These are phyloP conservation scores for Acomys russatus DNA, from an alignment of 2,797 vertebrate genomes.

Conservation along the genomic window DNA sequence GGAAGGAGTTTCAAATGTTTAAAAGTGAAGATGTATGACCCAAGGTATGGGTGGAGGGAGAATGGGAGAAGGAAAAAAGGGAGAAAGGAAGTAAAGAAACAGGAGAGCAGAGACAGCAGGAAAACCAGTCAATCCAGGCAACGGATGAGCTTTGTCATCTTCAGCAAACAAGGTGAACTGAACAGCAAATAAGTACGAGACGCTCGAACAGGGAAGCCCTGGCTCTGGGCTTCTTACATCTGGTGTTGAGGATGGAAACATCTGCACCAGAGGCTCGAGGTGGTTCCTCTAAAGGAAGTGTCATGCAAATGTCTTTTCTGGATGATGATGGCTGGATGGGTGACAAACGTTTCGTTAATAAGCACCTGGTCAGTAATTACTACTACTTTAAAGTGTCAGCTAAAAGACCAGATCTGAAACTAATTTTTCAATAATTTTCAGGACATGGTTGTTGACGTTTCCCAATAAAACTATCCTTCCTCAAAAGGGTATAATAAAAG, in stretches of 20 bases:
- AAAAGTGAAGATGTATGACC: not conserved
- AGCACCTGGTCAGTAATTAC: not conserved
- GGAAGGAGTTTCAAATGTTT: constrained; percentile 31
- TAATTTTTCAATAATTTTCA: not conserved
- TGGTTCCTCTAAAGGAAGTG: not conserved
- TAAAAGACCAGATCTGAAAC: not conserved
- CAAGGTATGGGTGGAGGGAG: not conserved
- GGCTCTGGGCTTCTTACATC: constrained; percentile 40
- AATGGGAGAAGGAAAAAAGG: not conserved
- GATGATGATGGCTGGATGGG: not conserved
- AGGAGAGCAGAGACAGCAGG: not conserved
- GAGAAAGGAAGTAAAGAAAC: not conserved
- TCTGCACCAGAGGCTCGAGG: not conserved
- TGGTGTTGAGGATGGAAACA: constrained; percentile 5
- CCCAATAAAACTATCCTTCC: not conserved
- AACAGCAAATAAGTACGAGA: not conserved
- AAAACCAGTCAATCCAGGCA: not conserved
- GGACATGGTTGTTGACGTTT: constrained; percentile 23
- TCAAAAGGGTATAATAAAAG: not conserved
- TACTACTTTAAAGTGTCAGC: not conserved
- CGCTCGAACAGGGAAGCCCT: not conserved
- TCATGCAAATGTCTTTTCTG: not conserved
- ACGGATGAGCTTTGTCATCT: not conserved
- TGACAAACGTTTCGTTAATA: not conserved
- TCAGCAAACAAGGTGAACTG: not conserved